Base-by-base conservation (phyloP, 2,113 vertebrate species). In the Anoura caudifer region DNA sequence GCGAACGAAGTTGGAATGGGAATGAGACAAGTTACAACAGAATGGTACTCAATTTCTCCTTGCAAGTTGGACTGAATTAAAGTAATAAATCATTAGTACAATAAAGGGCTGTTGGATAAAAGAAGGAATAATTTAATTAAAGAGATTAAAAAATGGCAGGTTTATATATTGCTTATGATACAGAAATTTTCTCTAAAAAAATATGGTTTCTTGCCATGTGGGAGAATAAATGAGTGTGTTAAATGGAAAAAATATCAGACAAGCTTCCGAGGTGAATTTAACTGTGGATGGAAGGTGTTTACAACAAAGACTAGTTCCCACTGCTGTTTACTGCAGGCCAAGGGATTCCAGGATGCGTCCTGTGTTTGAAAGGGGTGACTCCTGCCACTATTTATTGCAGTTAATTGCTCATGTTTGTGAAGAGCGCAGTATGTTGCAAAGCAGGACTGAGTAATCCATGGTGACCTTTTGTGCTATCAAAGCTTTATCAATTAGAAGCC, bases 71-170 rank as follows among this genome's bases (percentile, higher is more conserved):
- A 96, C 36, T 91, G 65, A 93, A 98, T 98, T 97, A 96, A 97
- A 97, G 93, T 94, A 98, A 95, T 97, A 98, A 98, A 98, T 97
- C 93, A 97, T 96, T 95, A 96, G 87, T 63, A 97, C 84, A 98
- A 97, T 97, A 97, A 97, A 93, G 73, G 59, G 90, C 50, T 43
- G 33, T 96, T 98, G 90, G 56, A 98, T 97, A 94, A 94, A 96
- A 96, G 61, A 89, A 97, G 54, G 56, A 95, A 85, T 96, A 95
- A 95, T 98, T 98, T 95, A 93, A 96, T 97, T 95, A 96, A 93
- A 85, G 67, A 85, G 4, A 19, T 72, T 91, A 61, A 96, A 93
- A 96, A 96, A 84, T 82, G 19, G 31, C 4, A 93, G 47, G 6
- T 94, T 96, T 88, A 59, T 54, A 20, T 7, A 81, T 97, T 63